Conservation (phyloP, 2,797 vertebrate species). For the Rhinella marina region DNA sequence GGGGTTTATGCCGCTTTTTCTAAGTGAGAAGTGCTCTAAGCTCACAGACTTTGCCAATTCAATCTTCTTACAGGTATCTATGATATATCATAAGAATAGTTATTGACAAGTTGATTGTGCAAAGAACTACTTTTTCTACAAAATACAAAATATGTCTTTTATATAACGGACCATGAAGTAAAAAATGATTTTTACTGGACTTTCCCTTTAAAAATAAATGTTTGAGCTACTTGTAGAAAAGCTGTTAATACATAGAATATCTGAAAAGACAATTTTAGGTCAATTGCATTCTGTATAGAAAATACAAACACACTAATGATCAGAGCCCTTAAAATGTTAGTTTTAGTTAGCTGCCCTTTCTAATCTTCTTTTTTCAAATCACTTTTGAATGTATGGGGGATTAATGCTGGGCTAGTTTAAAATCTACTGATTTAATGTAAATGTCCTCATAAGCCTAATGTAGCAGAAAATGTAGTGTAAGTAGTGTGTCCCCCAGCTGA, state of each 20-base stretch:
- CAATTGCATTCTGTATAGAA: not conserved
- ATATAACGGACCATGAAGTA: not conserved
- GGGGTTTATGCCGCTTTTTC: too few species aligned
- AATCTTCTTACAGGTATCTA: too few species aligned
- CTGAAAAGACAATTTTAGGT: not conserved
- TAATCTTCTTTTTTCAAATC: not conserved
- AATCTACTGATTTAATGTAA: not conserved
- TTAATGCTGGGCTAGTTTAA: not conserved
- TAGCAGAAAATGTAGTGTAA: constrained; percentile 1
- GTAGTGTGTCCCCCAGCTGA: not conserved
- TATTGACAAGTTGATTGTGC: too few species aligned
- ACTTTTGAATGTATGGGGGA: not conserved
- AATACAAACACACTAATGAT: not conserved
- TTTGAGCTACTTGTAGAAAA: not conserved
- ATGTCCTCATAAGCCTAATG: constrained; percentile 15
- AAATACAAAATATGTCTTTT: too few species aligned
- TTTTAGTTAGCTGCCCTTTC: not conserved
- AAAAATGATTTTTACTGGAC: not conserved
- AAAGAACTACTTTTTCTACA: too few species aligned
- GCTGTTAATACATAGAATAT: not conserved
- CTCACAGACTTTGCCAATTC: too few species aligned
- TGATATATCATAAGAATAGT: too few species aligned
- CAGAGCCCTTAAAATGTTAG: not conserved
- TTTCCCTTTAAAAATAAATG: not conserved
- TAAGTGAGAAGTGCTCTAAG: too few species aligned